Evolutionary conservation across 2,888 invertebrate species (phyloP).

Genomic region (Coremacera marginata): DNA sequence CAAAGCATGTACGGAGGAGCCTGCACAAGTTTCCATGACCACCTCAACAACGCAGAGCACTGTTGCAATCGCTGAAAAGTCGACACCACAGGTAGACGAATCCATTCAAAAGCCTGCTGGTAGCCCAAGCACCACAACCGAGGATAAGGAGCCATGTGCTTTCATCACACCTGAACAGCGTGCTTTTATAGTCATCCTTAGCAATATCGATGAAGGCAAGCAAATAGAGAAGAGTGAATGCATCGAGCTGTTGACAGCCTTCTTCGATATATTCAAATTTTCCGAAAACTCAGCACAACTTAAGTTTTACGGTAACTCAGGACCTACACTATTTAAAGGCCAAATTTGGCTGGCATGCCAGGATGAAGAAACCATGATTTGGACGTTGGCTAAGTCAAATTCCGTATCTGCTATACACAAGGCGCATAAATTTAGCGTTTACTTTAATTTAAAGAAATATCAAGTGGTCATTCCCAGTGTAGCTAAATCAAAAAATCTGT

Average conservation of each 20-base stretch:
- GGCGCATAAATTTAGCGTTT: conserved; percentile 22
- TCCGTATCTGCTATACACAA: conserved; percentile 22
- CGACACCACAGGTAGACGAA: neutral
- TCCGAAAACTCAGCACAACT: conserved; percentile 27
- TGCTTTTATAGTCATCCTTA: conserved; percentile 37
- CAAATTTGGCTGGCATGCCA: conserved; percentile 44
- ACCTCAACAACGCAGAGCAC: neutral
- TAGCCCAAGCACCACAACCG: conserved; percentile 27
- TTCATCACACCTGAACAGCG: conserved; percentile 40
- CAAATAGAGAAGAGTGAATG: conserved; percentile 25
- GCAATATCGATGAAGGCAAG: conserved; percentile 15
- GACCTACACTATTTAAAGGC: conserved; percentile 36
- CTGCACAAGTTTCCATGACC: too few species aligned
- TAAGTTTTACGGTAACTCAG: conserved; percentile 37
- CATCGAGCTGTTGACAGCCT: conserved; percentile 38
- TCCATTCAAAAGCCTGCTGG: neutral
- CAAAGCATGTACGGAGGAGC: neutral
- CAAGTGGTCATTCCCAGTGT: conserved; percentile 43
- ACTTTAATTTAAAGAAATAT: conserved; percentile 22
- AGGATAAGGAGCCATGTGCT: conserved; percentile 33
- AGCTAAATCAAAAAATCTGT: conserved; percentile 32
- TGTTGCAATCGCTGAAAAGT: neutral
- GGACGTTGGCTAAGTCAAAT: conserved; percentile 34
- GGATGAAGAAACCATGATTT: conserved; percentile 39
- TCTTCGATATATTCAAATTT: conserved; percentile 42